Evolutionary conservation across 2,888 invertebrate species (phyloP).

Genomic region (Ormyrus thymus): DNA sequence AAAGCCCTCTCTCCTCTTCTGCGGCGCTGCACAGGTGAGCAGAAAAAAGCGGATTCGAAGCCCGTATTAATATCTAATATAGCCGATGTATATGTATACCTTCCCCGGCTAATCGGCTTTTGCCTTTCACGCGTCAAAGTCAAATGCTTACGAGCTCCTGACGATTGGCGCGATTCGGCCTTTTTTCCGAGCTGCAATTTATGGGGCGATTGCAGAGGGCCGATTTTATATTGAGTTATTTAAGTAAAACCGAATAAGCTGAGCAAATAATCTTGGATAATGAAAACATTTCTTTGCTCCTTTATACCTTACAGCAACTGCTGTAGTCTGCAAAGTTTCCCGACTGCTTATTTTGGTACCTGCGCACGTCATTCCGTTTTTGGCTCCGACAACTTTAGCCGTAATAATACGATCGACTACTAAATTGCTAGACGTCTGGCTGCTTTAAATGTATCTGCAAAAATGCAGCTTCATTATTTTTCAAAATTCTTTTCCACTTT

Average conservation of each 20-base stretch:
- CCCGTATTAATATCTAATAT: slow-evolving; percentile 16
- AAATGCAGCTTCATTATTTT: too few relatives aligned
- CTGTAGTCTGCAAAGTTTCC: not conserved
- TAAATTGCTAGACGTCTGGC: slow-evolving; percentile 1
- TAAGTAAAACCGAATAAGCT: not conserved
- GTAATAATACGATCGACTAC: not conserved
- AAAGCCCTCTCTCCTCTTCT: not conserved
- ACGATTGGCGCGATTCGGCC: too few relatives aligned
- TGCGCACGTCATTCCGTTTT: not conserved
- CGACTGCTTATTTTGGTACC: slow-evolving; percentile 6
- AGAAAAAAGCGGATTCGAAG: not conserved
- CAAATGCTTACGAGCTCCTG: not conserved
- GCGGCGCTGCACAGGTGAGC: slow-evolving; percentile 4
- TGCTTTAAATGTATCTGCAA: too few relatives aligned
- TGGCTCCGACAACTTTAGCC: not conserved
- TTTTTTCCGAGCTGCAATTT: too few relatives aligned
- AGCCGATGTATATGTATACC: not conserved
- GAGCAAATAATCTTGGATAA: not conserved
- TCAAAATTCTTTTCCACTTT: too few relatives aligned
- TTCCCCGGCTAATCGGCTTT: slow-evolving; percentile 35
- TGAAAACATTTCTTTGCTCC: too few relatives aligned
- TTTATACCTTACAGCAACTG: not conserved
- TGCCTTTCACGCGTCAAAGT: slow-evolving; percentile 3
- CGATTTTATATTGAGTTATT: not conserved
- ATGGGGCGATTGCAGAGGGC: too few relatives aligned